phyloP scores from a whole-genome alignment of 1,140 invertebrate species.

The Acromyrmex echinatior region DNA sequence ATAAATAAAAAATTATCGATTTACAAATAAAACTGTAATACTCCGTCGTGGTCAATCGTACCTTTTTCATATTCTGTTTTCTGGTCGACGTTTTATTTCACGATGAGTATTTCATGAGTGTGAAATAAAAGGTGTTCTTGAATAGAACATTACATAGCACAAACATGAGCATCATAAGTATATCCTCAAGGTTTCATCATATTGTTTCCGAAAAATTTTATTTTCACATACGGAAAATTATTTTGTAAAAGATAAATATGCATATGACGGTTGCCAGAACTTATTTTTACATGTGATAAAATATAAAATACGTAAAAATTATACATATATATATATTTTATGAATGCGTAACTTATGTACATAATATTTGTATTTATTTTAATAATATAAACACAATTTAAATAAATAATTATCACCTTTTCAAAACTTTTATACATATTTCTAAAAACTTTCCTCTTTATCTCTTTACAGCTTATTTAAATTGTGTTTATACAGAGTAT shows the following conservation, averaged over 20 bases:
- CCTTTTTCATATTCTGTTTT: neutral
- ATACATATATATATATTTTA: neutral
- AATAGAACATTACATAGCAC: constrained; percentile 1
- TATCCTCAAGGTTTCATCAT: constrained; percentile 30
- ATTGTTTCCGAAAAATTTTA: constrained; percentile 10
- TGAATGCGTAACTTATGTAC: neutral
- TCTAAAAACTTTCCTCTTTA: neutral
- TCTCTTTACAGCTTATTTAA: neutral
- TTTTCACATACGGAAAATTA: constrained; percentile 6
- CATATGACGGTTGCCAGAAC: neutral
- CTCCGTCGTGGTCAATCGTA: neutral
- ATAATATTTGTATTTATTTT: neutral
- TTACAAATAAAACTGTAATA: constrained; percentile 13
- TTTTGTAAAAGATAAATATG: neutral
- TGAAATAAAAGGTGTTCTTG: constrained; percentile 37
- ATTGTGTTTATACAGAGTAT: too few species aligned
- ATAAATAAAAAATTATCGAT: constrained; percentile 1
- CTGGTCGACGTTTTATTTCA: neutral
- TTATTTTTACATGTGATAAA: neutral
- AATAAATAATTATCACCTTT: neutral
- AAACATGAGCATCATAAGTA: constrained; percentile 35
- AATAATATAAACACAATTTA: neutral
- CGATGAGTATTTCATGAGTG: neutral
- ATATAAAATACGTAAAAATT: neutral
- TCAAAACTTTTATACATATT: neutral